Percentiles rank a stretch among this genome's conserved stretches.
phyloP scores from a whole-genome alignment of 35 echinoderm and acorn worm genomes.

The Anneissia japonica region DNA sequence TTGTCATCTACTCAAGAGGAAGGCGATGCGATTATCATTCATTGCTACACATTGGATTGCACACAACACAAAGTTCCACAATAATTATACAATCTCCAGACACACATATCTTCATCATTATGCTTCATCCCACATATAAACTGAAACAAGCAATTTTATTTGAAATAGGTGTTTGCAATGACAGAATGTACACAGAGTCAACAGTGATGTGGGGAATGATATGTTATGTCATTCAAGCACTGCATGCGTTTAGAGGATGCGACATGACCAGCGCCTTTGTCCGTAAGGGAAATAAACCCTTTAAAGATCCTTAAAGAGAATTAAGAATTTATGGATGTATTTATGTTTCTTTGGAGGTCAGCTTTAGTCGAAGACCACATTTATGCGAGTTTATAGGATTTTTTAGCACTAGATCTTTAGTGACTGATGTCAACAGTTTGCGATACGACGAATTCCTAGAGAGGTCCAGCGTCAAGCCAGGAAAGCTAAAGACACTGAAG shows the following conservation, averaged over 20 bases:
- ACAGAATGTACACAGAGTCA: neutral
- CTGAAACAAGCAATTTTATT: neutral
- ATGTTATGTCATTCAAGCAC: neutral
- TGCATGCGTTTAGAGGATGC: slow-evolving; percentile 1
- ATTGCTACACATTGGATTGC: too few species aligned
- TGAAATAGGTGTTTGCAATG: slow-evolving; percentile 8
- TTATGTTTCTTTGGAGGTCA: neutral
- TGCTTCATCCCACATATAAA: neutral
- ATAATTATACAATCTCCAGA: too few species aligned
- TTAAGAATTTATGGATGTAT: neutral
- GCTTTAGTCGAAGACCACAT: neutral
- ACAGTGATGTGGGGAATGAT: neutral
- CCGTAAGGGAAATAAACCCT: neutral
- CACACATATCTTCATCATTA: too few species aligned
- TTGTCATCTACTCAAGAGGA: too few species aligned
- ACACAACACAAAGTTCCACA: too few species aligned
- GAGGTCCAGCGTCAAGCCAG: neutral
- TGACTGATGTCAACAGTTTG: neutral
- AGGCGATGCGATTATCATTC: too few species aligned
- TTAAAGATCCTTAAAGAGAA: neutral
- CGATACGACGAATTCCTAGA: too few species aligned
- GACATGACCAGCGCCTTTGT: slow-evolving; percentile 9
- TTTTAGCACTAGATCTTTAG: neutral
- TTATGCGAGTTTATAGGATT: too few species aligned
- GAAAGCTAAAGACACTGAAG: neutral